Percentiles rank a stretch among this genome's conserved stretches.
Conservation (phyloP, 2,888 invertebrate genomes). For the Harpalus rubripes region DNA sequence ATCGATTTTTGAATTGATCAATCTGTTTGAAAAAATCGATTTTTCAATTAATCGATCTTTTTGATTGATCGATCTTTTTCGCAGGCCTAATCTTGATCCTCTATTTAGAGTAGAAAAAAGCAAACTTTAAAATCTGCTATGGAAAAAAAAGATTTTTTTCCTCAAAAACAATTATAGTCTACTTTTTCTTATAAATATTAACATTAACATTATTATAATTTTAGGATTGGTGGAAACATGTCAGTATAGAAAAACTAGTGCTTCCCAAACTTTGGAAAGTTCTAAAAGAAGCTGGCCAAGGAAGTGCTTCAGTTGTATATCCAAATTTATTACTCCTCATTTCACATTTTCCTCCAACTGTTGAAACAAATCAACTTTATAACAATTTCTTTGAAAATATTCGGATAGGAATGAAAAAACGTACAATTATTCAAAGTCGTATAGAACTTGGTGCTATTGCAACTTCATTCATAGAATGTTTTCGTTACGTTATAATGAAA, state of each 20-base stretch:
- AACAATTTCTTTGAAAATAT: conserved; percentile 85
- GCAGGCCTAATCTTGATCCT: no score
- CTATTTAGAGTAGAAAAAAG: no score
- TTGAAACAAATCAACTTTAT: conserved; percentile 80
- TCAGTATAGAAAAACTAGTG: conserved; percentile 87
- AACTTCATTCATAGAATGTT: conserved; percentile 86
- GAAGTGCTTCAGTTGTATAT: conserved; percentile 86
- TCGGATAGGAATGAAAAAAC: conserved; percentile 82
- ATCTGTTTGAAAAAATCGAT: no score
- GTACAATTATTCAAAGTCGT: conserved; percentile 81
- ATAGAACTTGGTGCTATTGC: conserved; percentile 85
- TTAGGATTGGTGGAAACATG: conserved; percentile 86
- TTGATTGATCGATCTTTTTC: no score
- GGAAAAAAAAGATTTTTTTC: no score
- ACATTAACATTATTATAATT: no score
- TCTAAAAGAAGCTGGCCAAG: conserved; percentile 86
- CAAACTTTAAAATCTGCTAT: no score
- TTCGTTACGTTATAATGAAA: conserved; percentile 82
- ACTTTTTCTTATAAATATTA: no score
- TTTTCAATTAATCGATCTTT: no score
- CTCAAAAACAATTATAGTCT: no score
- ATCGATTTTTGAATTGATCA: no score
- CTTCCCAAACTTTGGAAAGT: conserved; percentile 85
- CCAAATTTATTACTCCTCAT: conserved; percentile 88
- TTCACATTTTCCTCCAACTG: conserved; percentile 82